These are phyloP conservation scores for Anabas testudineus DNA, from an alignment of 2,797 vertebrate species.

Conservation along the genomic window DNA sequence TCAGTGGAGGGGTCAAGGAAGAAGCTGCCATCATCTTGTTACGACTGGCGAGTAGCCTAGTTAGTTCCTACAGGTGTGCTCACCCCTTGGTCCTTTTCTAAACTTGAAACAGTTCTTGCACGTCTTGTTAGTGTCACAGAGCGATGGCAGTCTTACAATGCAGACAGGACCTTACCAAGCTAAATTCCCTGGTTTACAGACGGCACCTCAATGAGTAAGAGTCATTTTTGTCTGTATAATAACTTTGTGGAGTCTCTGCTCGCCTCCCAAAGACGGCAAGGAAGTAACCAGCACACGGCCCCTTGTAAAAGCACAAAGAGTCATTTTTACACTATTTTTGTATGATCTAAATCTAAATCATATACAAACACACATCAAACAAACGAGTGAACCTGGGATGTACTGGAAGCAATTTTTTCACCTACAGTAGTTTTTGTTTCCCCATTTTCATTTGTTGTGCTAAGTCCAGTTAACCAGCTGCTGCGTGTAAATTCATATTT, in stretches of 20 bases:
- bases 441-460: slow-evolving; percentile 30
- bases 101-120: slow-evolving; percentile 22
- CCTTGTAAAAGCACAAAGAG: background rate
- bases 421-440: background rate
- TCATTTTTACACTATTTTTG: background rate
- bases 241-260: slow-evolving; percentile 5
- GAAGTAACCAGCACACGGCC: background rate
- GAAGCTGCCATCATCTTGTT: slow-evolving; percentile 57
- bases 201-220: background rate
- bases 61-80: slow-evolving; percentile 56
- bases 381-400: background rate
- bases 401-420: slow-evolving; percentile 13
- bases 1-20: slow-evolving; percentile 23
- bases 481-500: slow-evolving; percentile 1
- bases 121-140: slow-evolving; percentile 40
- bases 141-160: background rate
- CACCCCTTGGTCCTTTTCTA: slow-evolving; percentile 11
- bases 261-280: background rate
- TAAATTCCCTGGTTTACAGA: background rate
- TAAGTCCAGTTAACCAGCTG: slow-evolving; percentile 33
- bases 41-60: slow-evolving; percentile 53
- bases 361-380: too few species aligned
- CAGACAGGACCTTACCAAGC: background rate
- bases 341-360: background rate
- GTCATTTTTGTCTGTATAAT: background rate